Conservation (phyloP, 2,113 vertebrate species). For the Cercocebus atys region DNA sequence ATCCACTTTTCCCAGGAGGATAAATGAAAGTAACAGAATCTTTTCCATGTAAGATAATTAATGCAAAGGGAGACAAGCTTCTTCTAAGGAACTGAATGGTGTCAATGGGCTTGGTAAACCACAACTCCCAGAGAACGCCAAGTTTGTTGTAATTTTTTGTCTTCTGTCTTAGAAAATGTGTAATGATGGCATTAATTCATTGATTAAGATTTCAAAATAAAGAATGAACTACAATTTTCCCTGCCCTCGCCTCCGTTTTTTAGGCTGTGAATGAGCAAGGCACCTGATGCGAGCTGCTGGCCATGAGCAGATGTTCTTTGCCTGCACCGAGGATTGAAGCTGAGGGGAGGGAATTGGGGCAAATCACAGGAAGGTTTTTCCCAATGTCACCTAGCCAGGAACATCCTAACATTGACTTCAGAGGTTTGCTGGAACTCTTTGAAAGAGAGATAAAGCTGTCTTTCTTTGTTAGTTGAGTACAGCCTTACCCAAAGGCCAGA, state of each 20-base stretch:
- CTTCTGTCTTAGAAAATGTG: not conserved
- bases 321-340: not conserved
- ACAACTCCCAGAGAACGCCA: not conserved
- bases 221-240: not conserved
- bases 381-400: not conserved
- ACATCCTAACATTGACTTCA: not conserved
- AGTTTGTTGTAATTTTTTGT: not conserved
- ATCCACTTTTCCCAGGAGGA: not conserved
- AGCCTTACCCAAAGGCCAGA: not conserved
- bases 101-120: not conserved
- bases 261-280: slow-evolving; percentile 44
- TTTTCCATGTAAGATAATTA: not conserved
- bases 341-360: not conserved
- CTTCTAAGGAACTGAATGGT: not conserved
- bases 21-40: not conserved
- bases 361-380: not conserved
- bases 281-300: accelerated
- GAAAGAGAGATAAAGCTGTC: not conserved
- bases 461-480: not conserved
- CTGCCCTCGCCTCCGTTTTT: not conserved
- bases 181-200: not conserved
- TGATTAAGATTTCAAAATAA: not conserved
- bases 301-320: not conserved
- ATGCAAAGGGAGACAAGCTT: not conserved
- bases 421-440: slow-evolving; percentile 19